Evolutionary conservation across 2,113 vertebrate species (phyloP), one percentile per base, ranked within the genome.

Genomic region (Perccottus glenii): DNA sequence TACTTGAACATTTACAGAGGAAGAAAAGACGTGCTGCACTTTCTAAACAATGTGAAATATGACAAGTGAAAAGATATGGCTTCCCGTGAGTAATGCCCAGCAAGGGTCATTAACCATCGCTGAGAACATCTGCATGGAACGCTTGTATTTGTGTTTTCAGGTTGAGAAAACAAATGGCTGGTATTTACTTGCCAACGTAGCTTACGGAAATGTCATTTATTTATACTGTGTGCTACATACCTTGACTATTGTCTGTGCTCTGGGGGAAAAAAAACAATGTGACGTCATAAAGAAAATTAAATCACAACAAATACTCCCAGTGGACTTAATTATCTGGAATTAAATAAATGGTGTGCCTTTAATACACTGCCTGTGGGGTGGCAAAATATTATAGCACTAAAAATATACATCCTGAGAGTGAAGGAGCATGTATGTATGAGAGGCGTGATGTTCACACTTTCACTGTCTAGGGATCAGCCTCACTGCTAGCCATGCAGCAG

Each of bases 321-420:
- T 81, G 89, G 91, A 92, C 84, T 92, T 88, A 92, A 94, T 94
- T 92, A 94, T 87, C 76, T 78, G 80, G 86, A 88, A 89, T 91
- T 91, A 86, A 85, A 85, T 72, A 83, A 83, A 84, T 76, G 50
- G 51, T 77, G 64, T 49, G 64, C 78, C 81, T 85, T 81, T 76
- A 84, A 77, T 81, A 61, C 50, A 63, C 71, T 79, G 66, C 75
- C 75, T 59, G 55, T 59, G 72, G 19, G 80, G 70, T 11, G 48
- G 42, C 58, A 60, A 66, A 68, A 79, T 70, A 68, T 70, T 66
- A 51, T 44, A 56, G 15, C 9, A 40, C 61, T 47, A 67, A 68
- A 73, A 64, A 70, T 67, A 60, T 15, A 81, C 80, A 12, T 50
- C 7, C 42, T 50, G 15, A 12, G 59, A 50, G 40, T 48, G 50